Evolutionary conservation across 2,113 vertebrate genomes (phyloP).

Genomic region (Sorex fumeus): DNA sequence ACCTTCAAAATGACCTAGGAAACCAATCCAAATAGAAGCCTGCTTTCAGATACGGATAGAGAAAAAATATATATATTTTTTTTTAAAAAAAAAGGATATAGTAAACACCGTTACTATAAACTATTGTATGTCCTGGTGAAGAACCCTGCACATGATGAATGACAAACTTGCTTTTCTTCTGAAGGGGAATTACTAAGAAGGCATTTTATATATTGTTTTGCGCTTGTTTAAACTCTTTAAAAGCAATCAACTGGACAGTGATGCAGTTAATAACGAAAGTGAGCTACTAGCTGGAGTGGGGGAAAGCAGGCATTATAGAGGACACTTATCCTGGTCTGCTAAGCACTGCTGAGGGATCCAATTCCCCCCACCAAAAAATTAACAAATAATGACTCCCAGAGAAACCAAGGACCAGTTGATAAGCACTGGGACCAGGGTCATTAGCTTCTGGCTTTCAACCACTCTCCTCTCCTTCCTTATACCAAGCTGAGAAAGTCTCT

Average conservation of each 20-base stretch:
- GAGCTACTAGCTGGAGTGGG: background rate
- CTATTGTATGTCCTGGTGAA: background rate
- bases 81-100: no score
- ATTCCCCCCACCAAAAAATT: no score
- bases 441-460: background rate
- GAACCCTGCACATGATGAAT: background rate
- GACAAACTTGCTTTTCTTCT: constrained; percentile 34
- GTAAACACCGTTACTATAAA: no score
- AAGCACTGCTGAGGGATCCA: background rate
- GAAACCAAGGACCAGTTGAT: no score
- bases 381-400: no score
- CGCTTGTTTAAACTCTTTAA: background rate
- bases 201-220: background rate
- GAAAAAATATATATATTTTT: no score
- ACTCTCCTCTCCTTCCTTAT: background rate
- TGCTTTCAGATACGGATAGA: background rate
- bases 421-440: background rate
- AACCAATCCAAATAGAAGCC: background rate
- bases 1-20: background rate
- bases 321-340: no score
- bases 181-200: background rate
- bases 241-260: background rate
- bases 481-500: background rate
- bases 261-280: no score
- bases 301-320: background rate